Base-by-base conservation (phyloP, 2,113 vertebrate genomes). In the Prunella himalayana region DNA sequence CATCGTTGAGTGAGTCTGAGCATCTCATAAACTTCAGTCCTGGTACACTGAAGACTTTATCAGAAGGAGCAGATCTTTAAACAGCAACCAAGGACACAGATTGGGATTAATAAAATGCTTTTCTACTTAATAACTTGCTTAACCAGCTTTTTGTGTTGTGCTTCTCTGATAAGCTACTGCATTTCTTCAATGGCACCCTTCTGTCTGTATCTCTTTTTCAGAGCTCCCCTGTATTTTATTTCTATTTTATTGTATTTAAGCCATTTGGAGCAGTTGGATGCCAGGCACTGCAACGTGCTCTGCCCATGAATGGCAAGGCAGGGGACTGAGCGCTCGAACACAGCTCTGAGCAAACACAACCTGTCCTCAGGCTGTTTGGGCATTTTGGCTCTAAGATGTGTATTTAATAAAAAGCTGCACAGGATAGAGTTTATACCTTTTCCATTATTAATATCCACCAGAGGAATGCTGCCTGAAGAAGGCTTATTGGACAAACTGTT, bases 371-470 rank as follows among this genome's bases (percentile, higher is more conserved):
- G 27, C 35, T 93, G 24, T 22, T 63, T 69, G 60, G 80, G 56
- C 76, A 61, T 77, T 78, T 77, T 50, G 45, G 37, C n/a, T 88
- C 41, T 50, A 19, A 64, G n/a, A 64, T 53, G 63, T 31, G 13
- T 59, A 65, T 73, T 89, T 84, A 39, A 66, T 81, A 88, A 85
- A 87, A 83, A 73, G 30, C 59, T 47, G 61, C 71, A 51, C 44
- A 70, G 68, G 49, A 41, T 65, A 66, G 37, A 73, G 45, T 77
- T 86, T 70, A 60, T 90, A 81, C 70, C 28, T 47, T 93, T 88
- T 94, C 83, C 49, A 86, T 96, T 94, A 82, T 93, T 94, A 44
- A 91, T 81, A 72, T 63, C 30, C 49, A 42, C 50, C 79, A 57
- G 47, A 91, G 56, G 81, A 39, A 54, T 41, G 15, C 6, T 91